These are phyloP conservation scores for Lysiphlebus fabarum DNA, from an alignment of 1,140 invertebrate genomes.

Conservation along the genomic window DNA sequence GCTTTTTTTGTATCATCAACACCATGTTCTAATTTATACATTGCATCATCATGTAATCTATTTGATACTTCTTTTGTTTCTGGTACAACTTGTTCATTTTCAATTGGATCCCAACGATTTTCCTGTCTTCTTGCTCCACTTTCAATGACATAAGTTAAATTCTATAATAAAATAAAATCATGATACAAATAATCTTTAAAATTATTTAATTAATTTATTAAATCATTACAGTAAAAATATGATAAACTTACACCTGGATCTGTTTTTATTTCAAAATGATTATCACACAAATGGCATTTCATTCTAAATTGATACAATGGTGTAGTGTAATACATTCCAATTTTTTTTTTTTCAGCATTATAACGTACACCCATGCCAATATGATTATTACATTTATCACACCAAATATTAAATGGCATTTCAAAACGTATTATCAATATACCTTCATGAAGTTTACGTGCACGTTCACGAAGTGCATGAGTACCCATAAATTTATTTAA, in stretches of 20 bases:
- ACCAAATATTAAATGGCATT: constrained; percentile 99
- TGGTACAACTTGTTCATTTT: constrained; percentile 92
- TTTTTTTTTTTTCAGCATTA: constrained; percentile 98
- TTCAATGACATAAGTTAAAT: constrained; percentile 95
- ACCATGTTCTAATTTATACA: constrained; percentile 94
- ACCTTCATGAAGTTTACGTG: constrained; percentile 89
- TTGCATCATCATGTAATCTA: constrained; percentile 87
- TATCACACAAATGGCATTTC: constrained; percentile 98
- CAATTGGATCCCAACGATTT: constrained; percentile 94
- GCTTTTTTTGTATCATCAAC: constrained; percentile 74
- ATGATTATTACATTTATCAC: constrained; percentile 95
- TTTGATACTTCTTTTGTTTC: constrained; percentile 86
- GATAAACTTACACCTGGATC: constrained; percentile 82
- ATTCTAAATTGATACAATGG: constrained; percentile 97
- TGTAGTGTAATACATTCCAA: constrained; percentile 98
- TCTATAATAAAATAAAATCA: constrained; percentile 60
- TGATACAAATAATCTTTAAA: constrained; percentile 1
- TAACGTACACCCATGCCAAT: constrained; percentile 99
- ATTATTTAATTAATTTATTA: background rate
- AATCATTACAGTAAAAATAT: constrained; percentile 16
- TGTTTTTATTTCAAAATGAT: constrained; percentile 98
- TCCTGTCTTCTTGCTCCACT: constrained; percentile 94
- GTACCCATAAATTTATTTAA: constrained; percentile 93
- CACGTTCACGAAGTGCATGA: constrained; percentile 93
- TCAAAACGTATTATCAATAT: constrained; percentile 99